Conservation (phyloP, 2,113 vertebrate genomes). For the Orycteropus afer region DNA sequence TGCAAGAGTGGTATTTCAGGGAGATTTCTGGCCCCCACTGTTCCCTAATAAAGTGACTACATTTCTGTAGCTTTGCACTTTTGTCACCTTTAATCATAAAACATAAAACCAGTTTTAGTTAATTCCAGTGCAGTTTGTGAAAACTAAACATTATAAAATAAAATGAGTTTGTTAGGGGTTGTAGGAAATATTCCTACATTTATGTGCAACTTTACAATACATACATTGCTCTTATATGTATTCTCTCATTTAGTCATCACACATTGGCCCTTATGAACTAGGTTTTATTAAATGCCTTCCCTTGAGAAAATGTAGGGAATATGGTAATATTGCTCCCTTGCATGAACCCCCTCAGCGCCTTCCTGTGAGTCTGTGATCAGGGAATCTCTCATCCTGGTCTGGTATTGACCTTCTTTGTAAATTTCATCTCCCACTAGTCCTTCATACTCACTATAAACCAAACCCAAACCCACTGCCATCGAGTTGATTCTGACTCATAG, state of each 20-base stretch:
- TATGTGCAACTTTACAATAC: not conserved
- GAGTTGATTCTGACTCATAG: no score
- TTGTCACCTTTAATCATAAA: not conserved
- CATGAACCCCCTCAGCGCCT: not conserved
- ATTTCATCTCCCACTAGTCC: not conserved
- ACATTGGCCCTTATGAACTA: not conserved
- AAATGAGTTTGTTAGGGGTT: not conserved
- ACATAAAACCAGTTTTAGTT: slow-evolving; percentile 12
- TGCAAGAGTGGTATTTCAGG: not conserved
- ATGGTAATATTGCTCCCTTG: not conserved
- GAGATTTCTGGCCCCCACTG: not conserved
- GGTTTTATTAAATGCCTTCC: not conserved
- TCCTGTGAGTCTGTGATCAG: not conserved
- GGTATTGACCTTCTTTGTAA: slow-evolving; percentile 5
- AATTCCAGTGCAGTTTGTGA: not conserved
- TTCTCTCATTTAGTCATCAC: not conserved
- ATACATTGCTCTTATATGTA: not conserved
- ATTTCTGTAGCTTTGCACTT: slow-evolving; percentile 19
- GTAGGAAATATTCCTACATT: not conserved
- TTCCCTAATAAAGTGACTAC: not conserved
- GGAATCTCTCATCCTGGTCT: not conserved
- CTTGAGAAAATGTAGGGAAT: not conserved
- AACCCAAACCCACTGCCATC: no score
- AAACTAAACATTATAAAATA: not conserved
- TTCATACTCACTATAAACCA: not conserved